Evolutionary conservation across 2,797 vertebrate genomes (phyloP).

Genomic region (Parauchenoglanis punctatus): DNA sequence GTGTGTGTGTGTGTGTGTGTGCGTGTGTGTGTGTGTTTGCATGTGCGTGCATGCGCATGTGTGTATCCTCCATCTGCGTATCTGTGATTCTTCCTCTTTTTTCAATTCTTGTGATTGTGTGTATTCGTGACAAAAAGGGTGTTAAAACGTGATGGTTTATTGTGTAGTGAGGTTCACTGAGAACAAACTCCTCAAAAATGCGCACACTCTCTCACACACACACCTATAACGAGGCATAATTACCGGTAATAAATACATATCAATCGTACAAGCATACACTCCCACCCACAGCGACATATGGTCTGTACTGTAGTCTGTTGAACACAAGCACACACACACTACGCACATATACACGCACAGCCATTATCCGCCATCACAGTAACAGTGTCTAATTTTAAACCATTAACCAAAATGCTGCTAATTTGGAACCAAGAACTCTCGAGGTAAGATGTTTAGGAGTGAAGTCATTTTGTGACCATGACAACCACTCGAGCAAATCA

Average conservation of each 20-base stretch:
- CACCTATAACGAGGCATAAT: slow-evolving; percentile 27
- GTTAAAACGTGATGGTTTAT: background rate
- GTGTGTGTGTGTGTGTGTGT: background rate
- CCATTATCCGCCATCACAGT: slow-evolving; percentile 7
- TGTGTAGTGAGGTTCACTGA: background rate
- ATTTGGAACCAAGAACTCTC: slow-evolving; percentile 10
- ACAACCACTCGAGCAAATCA: background rate
- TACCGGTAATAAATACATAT: slow-evolving; percentile 16
- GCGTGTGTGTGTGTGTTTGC: slow-evolving; percentile 23
- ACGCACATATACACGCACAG: slow-evolving; percentile 7
- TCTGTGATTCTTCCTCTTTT: background rate
- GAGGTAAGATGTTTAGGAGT: background rate
- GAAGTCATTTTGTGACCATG: background rate
- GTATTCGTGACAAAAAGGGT: slow-evolving; percentile 19
- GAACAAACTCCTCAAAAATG: slow-evolving; percentile 1
- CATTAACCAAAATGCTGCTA: background rate
- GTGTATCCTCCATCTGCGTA: slow-evolving; percentile 9
- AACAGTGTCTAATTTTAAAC: background rate
- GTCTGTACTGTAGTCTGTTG: slow-evolving; percentile 16
- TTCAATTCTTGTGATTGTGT: slow-evolving; percentile 9
- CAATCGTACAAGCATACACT: slow-evolving; percentile 20
- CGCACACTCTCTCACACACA: slow-evolving; percentile 10
- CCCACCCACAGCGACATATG: slow-evolving; percentile 29
- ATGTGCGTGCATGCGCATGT: slow-evolving; percentile 21
- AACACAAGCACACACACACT: slow-evolving; percentile 26